phyloP scores from a whole-genome alignment of 1,140 invertebrate species.

The Philopotamus ludificatus region DNA sequence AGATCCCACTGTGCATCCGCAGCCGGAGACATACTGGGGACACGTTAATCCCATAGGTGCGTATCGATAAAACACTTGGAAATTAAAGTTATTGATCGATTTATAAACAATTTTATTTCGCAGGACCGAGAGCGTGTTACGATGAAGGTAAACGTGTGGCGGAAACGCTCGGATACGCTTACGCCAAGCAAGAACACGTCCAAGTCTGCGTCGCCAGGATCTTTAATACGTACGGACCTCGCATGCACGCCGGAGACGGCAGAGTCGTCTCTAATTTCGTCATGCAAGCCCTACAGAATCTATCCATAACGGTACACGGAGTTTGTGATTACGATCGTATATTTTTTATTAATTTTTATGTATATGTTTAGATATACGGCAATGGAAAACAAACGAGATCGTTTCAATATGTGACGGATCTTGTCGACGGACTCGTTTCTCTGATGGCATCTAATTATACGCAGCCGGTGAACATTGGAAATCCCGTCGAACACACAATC shows the following conservation, averaged over 20 bases:
- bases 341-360: slow-evolving; percentile 7
- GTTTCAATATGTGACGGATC: slow-evolving; percentile 97
- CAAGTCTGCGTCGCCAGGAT: slow-evolving; percentile 94
- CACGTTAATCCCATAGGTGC: slow-evolving; percentile 98
- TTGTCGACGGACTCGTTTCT: slow-evolving; percentile 91
- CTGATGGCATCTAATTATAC: slow-evolving; percentile 95
- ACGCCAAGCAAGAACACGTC: slow-evolving; percentile 94
- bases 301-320: slow-evolving; percentile 93
- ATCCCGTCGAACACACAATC: slow-evolving; percentile 97
- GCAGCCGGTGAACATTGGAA: slow-evolving; percentile 93
- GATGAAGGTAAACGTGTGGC: slow-evolving; percentile 98
- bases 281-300: slow-evolving; percentile 91
- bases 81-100: not conserved
- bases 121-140: slow-evolving; percentile 93
- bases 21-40: slow-evolving; percentile 96
- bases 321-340: slow-evolving; percentile 37
- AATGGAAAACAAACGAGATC: slow-evolving; percentile 95
- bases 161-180: slow-evolving; percentile 95
- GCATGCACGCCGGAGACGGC: slow-evolving; percentile 99
- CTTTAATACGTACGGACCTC: slow-evolving; percentile 99
- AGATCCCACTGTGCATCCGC: slow-evolving; percentile 95
- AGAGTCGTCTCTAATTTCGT: slow-evolving; percentile 99
- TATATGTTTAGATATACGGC: slow-evolving; percentile 78
- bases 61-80: not conserved
- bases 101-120: slow-evolving; percentile 39